Base-by-base conservation (phyloP, 2,113 vertebrate species). In the Laterallus jamaicensis region DNA sequence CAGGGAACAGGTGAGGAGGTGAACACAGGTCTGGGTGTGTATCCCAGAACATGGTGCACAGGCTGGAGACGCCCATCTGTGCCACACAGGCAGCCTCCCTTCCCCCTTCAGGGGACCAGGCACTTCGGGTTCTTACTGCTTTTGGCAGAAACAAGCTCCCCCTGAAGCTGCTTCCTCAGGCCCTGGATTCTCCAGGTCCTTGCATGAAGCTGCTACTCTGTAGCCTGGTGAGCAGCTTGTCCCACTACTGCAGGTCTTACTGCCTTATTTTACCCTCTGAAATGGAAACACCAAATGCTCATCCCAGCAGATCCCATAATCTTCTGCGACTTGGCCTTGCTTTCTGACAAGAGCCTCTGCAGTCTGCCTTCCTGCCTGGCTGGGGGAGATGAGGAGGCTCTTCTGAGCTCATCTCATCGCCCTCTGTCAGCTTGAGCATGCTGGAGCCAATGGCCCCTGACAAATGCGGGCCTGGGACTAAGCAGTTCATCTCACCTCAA, bases 391-490 rank as follows among this genome's bases (percentile, higher is more conserved):
- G 60, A 71, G 44, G 67, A 56, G 16, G 29, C 75, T 80, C 47
- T 80, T 88, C 15, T 15, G 37, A 77, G 68, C 54, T 81, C 58
- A n/a, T 37, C 24, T 81, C 58, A n/a, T 37, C 20, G 0, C 35
- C 10, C 2, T 3, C 49, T 63, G 19, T 47, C 62, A 90, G 44
- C 28, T 40, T 1, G 2, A 68, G 52, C 0, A 0, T 13, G 50
- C 63, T 0, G 0, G 28, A 50, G 39, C 74, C 1, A 0, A 29
- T 14, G 52, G 63, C 24, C 29, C 26, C 31, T 0, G 0, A 44
- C 44, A 62, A 52, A 16, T 0, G 0, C 0, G 3, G 25, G 32
- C 44, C 52, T 0, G 1, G 26, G 24, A 47, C 62, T 56, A 44
- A 82, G 59, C 50, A 12, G 35, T 29, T 60, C 31, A 35, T 0